phyloP scores from a whole-genome alignment of 2,888 invertebrate genomes.

The Brachypterus glaber region DNA sequence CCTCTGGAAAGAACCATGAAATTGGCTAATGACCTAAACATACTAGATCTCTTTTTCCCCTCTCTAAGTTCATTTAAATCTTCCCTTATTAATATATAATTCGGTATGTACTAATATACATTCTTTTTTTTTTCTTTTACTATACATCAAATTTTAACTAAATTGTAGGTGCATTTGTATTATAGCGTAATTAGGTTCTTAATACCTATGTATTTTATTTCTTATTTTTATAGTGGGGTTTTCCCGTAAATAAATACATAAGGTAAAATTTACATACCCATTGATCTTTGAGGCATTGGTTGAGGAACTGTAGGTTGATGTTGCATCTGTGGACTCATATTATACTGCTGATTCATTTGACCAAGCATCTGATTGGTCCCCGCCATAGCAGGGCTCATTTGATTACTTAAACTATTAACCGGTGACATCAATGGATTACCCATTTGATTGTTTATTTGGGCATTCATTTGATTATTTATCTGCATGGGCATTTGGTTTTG shows the following conservation, averaged over 20 bases:
- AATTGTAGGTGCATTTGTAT: no score
- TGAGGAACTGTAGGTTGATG: conserved; percentile 22
- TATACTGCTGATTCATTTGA: conserved; percentile 35
- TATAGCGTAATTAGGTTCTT: no score
- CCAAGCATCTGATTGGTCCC: conserved; percentile 32
- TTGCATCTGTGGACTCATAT: conserved; percentile 31
- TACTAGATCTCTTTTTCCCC: no score
- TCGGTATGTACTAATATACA: no score
- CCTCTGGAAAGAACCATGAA: not conserved
- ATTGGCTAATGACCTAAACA: no score
- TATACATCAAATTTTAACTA: no score
- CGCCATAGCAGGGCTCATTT: conserved; percentile 41
- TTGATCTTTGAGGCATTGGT: conserved; percentile 30
- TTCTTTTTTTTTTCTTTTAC: not conserved
- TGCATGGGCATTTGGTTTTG: conserved; percentile 44
- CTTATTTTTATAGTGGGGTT: not conserved
- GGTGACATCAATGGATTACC: conserved; percentile 27
- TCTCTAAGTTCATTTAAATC: no score
- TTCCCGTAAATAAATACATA: no score
- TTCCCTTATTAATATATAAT: no score
- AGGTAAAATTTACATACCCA: conserved; percentile 26
- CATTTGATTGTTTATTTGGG: conserved; percentile 32
- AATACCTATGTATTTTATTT: no score
- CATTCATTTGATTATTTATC: conserved; percentile 42
- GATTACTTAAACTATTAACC: conserved; percentile 46